These are phyloP conservation scores for Myripristis jacobus DNA, from an alignment of 2,797 vertebrate genomes.

Conservation along the genomic window DNA sequence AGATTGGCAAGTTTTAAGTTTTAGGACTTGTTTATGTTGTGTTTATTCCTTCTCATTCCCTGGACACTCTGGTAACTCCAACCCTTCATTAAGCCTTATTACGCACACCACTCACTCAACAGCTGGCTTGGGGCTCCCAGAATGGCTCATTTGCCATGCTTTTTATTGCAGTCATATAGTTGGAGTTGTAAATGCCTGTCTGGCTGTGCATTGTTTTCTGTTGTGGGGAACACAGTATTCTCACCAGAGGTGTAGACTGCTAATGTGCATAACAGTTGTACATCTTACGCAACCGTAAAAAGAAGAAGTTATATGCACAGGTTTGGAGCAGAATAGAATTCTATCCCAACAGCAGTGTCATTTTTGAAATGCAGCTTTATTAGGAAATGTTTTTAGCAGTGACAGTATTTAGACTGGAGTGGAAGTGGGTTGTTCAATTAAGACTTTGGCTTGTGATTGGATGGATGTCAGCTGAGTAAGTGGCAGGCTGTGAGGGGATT, in stretches of 20 bases:
- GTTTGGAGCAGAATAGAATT: conserved; percentile 15
- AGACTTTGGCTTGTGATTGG: conserved; percentile 66
- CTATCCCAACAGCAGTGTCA: conserved; percentile 10
- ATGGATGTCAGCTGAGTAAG: conserved; percentile 56
- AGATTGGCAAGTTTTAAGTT: conserved; percentile 73
- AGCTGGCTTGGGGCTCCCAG: conserved; percentile 82
- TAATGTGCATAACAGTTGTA: conserved; percentile 59
- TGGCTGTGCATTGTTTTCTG: conserved; percentile 80
- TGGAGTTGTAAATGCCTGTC: conserved; percentile 85
- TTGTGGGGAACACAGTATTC: conserved; percentile 65
- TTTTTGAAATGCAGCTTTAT: conserved; percentile 53
- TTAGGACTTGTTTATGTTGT: conserved; percentile 85
- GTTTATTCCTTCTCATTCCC: conserved; percentile 82
- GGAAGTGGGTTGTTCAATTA: conserved; percentile 57
- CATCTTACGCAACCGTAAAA: conserved; percentile 23
- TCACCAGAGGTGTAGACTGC: conserved; percentile 63
- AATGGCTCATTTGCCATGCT: conserved; percentile 83
- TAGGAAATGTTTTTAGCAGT: conserved; percentile 41
- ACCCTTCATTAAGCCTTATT: conserved; percentile 85
- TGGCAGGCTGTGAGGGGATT: conserved; percentile 60
- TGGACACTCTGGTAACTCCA: conserved; percentile 78
- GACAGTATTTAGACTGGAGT: conserved; percentile 44
- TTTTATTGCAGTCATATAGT: conserved; percentile 87
- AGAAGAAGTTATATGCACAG: conserved; percentile 28
- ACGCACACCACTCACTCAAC: conserved; percentile 80